Evolutionary conservation across 2,797 vertebrate species (phyloP).

Genomic region (Mormyrus proboscirostris): DNA sequence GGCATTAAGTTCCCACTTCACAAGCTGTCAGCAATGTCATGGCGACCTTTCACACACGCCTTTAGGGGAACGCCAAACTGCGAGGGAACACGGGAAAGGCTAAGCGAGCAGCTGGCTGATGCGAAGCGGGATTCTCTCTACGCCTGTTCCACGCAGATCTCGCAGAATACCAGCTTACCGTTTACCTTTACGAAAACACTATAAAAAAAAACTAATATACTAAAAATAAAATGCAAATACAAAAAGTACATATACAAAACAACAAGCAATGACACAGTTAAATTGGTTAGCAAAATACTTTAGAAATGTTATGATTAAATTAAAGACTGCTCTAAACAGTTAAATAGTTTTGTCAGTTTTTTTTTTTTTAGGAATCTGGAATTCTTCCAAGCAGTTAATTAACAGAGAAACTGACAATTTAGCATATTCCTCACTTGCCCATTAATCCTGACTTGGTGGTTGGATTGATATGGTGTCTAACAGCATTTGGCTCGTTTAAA

Average conservation of each 20-base stretch:
- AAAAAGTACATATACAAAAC: background rate
- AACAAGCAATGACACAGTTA: background rate
- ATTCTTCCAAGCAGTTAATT: constrained; percentile 6
- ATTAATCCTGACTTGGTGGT: constrained; percentile 12
- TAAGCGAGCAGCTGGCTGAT: background rate
- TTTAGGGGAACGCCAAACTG: background rate
- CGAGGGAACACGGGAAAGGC: background rate
- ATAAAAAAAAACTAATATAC: background rate
- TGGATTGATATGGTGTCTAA: constrained; percentile 9
- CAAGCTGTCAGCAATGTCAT: background rate
- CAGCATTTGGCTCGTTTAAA: background rate
- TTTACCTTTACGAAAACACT: background rate
- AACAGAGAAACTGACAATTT: constrained; percentile 9
- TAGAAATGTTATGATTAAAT: constrained; percentile 6
- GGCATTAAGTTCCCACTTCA: constrained; percentile 8
- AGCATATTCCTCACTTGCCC: background rate
- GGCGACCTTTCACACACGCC: background rate
- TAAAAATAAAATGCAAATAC: background rate
- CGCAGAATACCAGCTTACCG: background rate
- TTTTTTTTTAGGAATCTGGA: background rate
- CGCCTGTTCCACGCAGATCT: background rate
- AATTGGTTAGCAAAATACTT: background rate
- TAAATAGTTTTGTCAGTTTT: background rate
- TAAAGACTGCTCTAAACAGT: background rate
- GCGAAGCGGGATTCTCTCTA: background rate